Percentiles rank a stretch among this genome's conserved stretches.
phyloP scores from a whole-genome alignment of 2,797 vertebrate species.

The Sus cebifrons region DNA sequence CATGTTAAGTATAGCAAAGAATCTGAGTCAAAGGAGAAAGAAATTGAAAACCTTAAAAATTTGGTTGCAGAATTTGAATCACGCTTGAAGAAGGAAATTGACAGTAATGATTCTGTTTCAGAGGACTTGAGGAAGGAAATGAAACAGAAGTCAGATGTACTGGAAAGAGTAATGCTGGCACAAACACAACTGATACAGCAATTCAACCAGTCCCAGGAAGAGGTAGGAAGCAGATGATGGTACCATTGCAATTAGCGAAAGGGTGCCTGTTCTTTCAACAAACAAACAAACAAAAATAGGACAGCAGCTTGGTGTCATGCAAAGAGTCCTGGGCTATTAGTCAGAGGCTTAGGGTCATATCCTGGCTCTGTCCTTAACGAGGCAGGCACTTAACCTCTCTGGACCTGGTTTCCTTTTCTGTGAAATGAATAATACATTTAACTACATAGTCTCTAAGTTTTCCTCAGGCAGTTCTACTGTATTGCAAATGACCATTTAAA shows the following conservation, averaged over 20 bases:
- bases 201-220: slow-evolving; percentile 90
- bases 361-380: background rate
- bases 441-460: background rate
- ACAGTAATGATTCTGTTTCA: slow-evolving; percentile 84
- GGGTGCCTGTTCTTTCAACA: background rate
- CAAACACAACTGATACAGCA: slow-evolving; percentile 90
- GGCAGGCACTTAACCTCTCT: background rate
- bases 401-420: background rate
- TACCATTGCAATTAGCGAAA: background rate
- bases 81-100: slow-evolving; percentile 90
- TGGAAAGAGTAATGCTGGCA: slow-evolving; percentile 90
- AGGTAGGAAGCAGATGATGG: slow-evolving; percentile 90
- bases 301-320: background rate
- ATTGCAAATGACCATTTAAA: slow-evolving; percentile 37
- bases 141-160: slow-evolving; percentile 91
- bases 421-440: background rate
- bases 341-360: background rate
- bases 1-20: slow-evolving; percentile 87
- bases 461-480: background rate
- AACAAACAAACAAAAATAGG: background rate
- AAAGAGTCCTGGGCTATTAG: background rate
- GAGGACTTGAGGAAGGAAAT: slow-evolving; percentile 89
- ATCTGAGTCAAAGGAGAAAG: slow-evolving; percentile 88
- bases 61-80: slow-evolving; percentile 88
- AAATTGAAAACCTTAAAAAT: slow-evolving; percentile 89